Percentiles rank a stretch among this genome's conserved stretches.
phyloP scores from a whole-genome alignment of 2,113 vertebrate species.

The Chamaea fasciata region DNA sequence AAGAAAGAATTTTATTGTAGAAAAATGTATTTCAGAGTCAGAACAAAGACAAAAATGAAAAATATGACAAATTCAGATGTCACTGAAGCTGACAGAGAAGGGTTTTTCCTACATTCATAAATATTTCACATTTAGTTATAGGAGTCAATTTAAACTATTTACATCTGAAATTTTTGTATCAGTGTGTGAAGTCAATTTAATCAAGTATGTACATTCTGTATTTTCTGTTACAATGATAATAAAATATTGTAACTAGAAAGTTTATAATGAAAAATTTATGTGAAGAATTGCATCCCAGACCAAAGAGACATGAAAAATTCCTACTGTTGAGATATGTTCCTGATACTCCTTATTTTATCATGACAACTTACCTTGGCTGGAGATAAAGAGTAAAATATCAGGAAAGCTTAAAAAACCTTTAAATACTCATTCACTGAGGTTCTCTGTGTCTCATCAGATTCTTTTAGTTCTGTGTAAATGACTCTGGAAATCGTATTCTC shows the following conservation, averaged over 20 bases:
- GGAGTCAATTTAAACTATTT: neutral
- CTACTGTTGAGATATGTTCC: neutral
- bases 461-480: neutral
- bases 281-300: neutral
- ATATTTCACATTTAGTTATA: neutral
- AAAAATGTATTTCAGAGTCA: neutral
- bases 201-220: neutral
- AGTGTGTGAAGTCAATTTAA: neutral
- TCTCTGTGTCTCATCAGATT: neutral
- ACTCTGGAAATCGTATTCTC: neutral
- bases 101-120: neutral
- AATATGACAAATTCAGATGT: neutral
- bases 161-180: neutral
- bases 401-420: neutral
- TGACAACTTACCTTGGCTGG: neutral
- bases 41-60: neutral
- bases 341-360: accelerated
- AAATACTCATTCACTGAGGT: neutral
- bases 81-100: neutral
- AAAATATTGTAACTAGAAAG: neutral
- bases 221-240: neutral
- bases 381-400: neutral
- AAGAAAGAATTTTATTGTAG: neutral
- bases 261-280: neutral
- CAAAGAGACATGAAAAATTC: neutral